phyloP scores from a whole-genome alignment of 2,113 vertebrate genomes.

The Castor canadensis region DNA sequence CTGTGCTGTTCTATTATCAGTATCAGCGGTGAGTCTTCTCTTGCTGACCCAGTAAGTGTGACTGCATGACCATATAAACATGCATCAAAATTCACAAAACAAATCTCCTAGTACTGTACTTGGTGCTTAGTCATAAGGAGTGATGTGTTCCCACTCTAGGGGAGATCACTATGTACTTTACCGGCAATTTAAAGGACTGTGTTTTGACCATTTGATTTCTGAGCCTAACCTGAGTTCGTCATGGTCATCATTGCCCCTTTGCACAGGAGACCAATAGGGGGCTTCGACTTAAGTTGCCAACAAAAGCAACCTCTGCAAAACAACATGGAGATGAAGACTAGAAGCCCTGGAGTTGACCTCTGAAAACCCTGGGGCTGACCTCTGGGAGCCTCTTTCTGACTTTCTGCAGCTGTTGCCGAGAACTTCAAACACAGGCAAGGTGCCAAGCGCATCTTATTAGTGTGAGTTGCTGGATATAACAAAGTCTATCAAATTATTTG shows the following conservation, averaged over 20 bases:
- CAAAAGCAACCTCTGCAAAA: not conserved
- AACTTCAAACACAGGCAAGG: not conserved
- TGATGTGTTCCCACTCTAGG: not conserved
- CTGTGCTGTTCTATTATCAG: rapidly evolving
- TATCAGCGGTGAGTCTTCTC: not conserved
- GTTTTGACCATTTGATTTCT: not conserved
- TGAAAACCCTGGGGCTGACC: rapidly evolving
- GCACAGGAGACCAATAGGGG: not conserved
- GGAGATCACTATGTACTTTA: not conserved
- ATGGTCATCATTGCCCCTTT: not conserved
- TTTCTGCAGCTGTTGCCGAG: not conserved
- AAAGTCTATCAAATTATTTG: constrained; percentile 70
- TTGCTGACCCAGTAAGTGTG: not conserved
- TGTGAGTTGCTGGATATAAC: not conserved
- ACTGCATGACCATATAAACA: not conserved
- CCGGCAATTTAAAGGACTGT: not conserved
- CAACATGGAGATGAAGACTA: not conserved
- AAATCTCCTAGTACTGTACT: not conserved
- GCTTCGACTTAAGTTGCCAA: not conserved
- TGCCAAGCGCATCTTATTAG: constrained; percentile 36
- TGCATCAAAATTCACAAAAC: not conserved
- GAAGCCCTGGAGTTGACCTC: too few species aligned
- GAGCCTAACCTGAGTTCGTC: rapidly evolving
- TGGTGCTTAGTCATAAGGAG: not conserved
- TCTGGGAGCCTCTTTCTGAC: not conserved